These are phyloP conservation scores for Lithobates sylvaticus DNA, from an alignment of 2,797 vertebrate genomes.

Conservation along the genomic window DNA sequence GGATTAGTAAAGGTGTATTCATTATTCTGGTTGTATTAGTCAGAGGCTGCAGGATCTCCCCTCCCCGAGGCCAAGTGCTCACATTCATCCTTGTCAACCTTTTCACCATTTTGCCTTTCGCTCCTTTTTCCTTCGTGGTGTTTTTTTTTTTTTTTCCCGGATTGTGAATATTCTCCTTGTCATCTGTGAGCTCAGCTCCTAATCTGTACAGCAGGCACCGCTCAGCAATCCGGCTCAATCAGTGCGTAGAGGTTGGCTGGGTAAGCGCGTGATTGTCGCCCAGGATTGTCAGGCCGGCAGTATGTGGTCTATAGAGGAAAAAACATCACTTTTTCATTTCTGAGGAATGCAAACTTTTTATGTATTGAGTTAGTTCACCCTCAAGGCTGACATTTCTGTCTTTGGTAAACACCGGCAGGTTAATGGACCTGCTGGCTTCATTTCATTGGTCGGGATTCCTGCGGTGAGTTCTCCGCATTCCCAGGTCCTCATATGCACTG, in stretches of 20 bases:
- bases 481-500: neutral
- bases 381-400: no score
- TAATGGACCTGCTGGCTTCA: neutral
- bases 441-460: neutral
- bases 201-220: neutral
- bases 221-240: neutral
- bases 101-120: neutral
- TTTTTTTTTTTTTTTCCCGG: neutral
- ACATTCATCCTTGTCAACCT: constrained; percentile 2
- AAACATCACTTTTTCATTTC: no score
- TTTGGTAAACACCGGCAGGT: neutral
- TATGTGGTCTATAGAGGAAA: no score
- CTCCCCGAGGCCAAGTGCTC: neutral
- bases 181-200: neutral
- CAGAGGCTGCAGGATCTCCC: neutral
- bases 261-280: neutral
- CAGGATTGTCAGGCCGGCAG: no score
- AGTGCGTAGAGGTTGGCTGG: neutral
- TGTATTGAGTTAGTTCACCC: no score
- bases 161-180: neutral
- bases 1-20: constrained; percentile 11
- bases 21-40: neutral
- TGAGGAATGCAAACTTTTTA: no score
- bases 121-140: neutral
- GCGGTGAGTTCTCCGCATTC: neutral